These are phyloP conservation scores for Drosophila peninsularis DNA, from an alignment of 2,888 invertebrate genomes.

Conservation along the genomic window DNA sequence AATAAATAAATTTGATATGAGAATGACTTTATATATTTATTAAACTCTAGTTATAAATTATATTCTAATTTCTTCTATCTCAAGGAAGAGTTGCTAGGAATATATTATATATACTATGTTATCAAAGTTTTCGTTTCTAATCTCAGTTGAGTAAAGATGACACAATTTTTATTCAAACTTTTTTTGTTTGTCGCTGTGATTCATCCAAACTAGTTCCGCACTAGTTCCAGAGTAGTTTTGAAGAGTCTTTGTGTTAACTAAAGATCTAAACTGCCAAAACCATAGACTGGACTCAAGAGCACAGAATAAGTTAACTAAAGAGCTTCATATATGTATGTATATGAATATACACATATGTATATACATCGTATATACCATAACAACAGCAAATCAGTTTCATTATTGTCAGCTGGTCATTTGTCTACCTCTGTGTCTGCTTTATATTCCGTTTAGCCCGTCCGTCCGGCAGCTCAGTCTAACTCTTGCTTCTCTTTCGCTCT, in stretches of 20 bases:
- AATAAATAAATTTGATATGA: not conserved
- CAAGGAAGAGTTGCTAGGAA: not conserved
- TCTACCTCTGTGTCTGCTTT: conserved; percentile 50
- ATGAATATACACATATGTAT: not conserved
- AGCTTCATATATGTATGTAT: conserved; percentile 9
- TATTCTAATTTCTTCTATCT: not conserved
- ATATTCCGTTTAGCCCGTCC: conserved; percentile 28
- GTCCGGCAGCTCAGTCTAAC: conserved; percentile 10
- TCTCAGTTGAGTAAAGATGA: not conserved
- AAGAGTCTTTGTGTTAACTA: not conserved
- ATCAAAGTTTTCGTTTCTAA: too few relatives aligned
- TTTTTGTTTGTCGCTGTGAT: not conserved
- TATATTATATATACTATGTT: not conserved
- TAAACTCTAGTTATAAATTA: too few relatives aligned
- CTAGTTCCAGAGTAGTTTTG: conserved; percentile 9
- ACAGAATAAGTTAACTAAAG: conserved; percentile 9
- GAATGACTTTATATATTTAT: not conserved
- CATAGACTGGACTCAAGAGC: not conserved
- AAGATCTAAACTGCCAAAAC: not conserved
- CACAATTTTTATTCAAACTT: not conserved
- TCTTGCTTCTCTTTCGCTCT: not conserved
- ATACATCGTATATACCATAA: conserved; percentile 9
- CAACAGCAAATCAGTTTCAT: conserved; percentile 62
- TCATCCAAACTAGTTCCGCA: conserved; percentile 7
- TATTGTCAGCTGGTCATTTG: conserved; percentile 72